Base-by-base conservation (phyloP, 2,797 vertebrate species). In the Centroberyx gerrardi region DNA sequence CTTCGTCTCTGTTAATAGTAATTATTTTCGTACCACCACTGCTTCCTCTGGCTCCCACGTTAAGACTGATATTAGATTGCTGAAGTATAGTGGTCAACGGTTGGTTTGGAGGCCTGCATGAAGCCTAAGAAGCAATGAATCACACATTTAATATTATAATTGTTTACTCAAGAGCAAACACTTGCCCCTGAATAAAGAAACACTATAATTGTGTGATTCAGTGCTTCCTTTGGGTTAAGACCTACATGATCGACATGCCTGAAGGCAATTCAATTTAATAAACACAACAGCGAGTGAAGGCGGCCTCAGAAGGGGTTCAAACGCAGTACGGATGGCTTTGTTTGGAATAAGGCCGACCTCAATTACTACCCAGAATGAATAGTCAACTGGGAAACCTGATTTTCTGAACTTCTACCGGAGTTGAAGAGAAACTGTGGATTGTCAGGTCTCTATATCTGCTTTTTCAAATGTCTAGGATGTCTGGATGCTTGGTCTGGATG, bases 61-160 rank as follows among this genome's bases (percentile, higher is more conserved):
- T 68, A 68, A 75, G 63, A 82, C 33, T 78, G 29, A 72, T 53
- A 71, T 80, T 28, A 74, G n/a, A 28, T 17, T 52, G 59, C 36
- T 72, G 15, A 65, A 63, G 18, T 29, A 8, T 56, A 48, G 12
- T n/a, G 22, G 18, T 33, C 22, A 27, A 13, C 3, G 8, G 18
- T 54, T 61, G 4, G 9, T 62, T 40, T 61, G 15, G 49, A 22
- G 13, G 36, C 54, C 6, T 5, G 9, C 1, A 15, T 31, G 10
- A 63, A 44, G 13, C 9, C 9, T 44, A 44, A 14, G 42, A 44
- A 61, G 18, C 38, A 62, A 29, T 55, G 40, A 66, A 49, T 76
- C 3, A 14, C 2, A 2, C 51, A 31, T 31, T 54, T 72, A 64
- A 46, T 6, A 58, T 59, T 22, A 17, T 48, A 18, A 36, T 49